Conservation (phyloP, 2,797 vertebrate genomes). For the Crocodylus rhombifer region DNA sequence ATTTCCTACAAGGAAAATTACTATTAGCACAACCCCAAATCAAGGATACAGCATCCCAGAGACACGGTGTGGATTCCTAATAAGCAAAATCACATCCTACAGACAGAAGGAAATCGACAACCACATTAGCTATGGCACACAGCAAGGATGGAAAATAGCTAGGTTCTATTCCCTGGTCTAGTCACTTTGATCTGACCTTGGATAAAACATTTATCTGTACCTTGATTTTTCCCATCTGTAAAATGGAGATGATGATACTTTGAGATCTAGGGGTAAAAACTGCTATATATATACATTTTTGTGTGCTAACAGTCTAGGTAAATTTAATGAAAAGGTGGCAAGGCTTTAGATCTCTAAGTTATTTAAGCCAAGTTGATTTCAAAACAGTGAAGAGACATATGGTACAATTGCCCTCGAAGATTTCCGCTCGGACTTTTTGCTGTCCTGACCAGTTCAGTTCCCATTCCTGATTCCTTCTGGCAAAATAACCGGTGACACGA, state of each 20-base stretch:
- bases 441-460: background rate
- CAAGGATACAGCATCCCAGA: background rate
- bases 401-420: no score
- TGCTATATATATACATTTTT: background rate
- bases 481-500: background rate
- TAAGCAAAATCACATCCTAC: conserved; percentile 12
- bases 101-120: conserved; percentile 2
- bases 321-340: background rate
- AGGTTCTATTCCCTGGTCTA: background rate
- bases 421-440: no score
- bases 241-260: background rate
- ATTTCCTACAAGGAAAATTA: background rate
- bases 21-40: conserved; percentile 15
- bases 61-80: background rate
- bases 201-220: background rate
- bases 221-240: background rate
- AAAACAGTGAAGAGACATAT: background rate
- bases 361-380: background rate
- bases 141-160: background rate
- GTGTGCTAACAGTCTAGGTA: background rate
- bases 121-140: background rate
- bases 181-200: background rate
- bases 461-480: background rate
- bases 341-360: background rate
- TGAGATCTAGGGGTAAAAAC: background rate